A percentile compares a stretch with the other conserved stretches of the same genome.
These are phyloP conservation scores for Sinocyclocheilus maitianheensis DNA, from an alignment of 2,113 vertebrate species.

Conservation along the genomic window DNA sequence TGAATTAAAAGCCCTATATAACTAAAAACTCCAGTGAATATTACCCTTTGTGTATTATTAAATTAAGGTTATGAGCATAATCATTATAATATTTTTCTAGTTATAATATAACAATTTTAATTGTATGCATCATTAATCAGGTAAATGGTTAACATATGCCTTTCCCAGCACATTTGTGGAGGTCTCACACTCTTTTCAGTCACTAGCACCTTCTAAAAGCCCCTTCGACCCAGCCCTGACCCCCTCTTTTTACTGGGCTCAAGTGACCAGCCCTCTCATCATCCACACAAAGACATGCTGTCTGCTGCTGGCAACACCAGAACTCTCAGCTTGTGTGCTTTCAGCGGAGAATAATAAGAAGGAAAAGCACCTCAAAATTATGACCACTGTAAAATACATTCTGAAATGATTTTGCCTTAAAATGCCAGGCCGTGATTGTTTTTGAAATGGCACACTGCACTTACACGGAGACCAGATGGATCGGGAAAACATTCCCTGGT, in stretches of 20 bases:
- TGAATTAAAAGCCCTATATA: not conserved
- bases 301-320: constrained; percentile 61
- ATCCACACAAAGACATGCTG: constrained; percentile 63
- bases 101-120: constrained; percentile 65
- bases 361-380: constrained; percentile 54
- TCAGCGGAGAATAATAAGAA: constrained; percentile 36
- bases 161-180: constrained; percentile 60
- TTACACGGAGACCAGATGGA: constrained; percentile 38
- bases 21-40: not conserved
- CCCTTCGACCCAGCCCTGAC: not conserved
- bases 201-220: constrained; percentile 2
- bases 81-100: constrained; percentile 59
- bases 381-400: constrained; percentile 63
- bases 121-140: constrained; percentile 73
- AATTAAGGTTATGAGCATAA: constrained; percentile 61
- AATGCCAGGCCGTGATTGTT: constrained; percentile 61
- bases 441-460: constrained; percentile 63
- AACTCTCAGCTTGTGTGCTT: constrained; percentile 50
- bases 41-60: not conserved
- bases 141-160: constrained; percentile 70
- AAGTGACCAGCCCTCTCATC: constrained; percentile 54
- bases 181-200: constrained; percentile 27
- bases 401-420: constrained; percentile 66
- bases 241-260: constrained; percentile 25
- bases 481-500: constrained; percentile 52